Base-by-base conservation (phyloP, 2,113 vertebrate species). In the Myotis davidii region DNA sequence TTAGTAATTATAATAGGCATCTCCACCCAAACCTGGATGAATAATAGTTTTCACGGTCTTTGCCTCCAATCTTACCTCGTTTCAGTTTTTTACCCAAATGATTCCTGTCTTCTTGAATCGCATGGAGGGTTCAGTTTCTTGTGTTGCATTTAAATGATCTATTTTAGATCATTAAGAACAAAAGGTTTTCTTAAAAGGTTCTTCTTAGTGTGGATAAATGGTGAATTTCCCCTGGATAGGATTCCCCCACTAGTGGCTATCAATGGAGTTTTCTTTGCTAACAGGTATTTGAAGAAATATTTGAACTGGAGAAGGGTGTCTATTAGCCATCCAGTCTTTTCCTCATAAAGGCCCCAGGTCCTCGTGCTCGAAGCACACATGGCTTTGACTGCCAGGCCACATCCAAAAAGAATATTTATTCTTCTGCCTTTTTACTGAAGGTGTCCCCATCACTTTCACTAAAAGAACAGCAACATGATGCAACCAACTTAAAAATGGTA, bases 251-350 rank as follows among this genome's bases (percentile, higher is more conserved):
- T 64, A 84, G 50, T 42, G 59, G 52, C 20, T 84, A 74, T 83
- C 50, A 39, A 23, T 70, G 32, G 11, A 25, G n/a, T 91, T 0
- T 90, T 96, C n/a, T 92, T 95, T 90, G 79, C 42, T 96, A 85
- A 84, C 69, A 82, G 27, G 32, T 94, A 27, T 98, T 95, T 89
- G 50, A 96, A 96, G 56, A 96, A 61, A 13, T 93, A n/a, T 96
- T 97, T 96, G 90, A 95, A 86, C 11, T 48, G 84, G n/a, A 37
- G n/a, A 96, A 97, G 91, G 18, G 37, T 83, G 48, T 96, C 93
- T 73, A 21, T 64, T 76, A 86, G 54, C 61, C 91, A 23, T 83
- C 29, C 17, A 61, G 13, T 20, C 4, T 85, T 93, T 97, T 97
- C 52, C 73, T 96, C 88, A 88, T 91, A 96, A 87, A 90, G 25